Conservation (phyloP, 1,140 invertebrate species). For the Trichonephila clavipes region DNA sequence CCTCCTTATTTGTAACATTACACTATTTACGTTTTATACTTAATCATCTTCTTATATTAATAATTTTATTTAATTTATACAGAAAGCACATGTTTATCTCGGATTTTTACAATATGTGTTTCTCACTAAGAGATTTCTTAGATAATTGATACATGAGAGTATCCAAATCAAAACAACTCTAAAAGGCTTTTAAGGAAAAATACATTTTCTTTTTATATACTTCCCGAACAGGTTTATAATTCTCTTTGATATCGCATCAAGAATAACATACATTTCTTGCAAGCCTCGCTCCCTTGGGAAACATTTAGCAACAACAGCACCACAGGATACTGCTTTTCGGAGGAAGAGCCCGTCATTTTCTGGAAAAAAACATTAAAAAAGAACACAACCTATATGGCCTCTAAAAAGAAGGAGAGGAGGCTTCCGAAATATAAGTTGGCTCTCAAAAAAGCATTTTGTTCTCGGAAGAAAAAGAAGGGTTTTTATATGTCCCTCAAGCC, state of each 20-base stretch:
- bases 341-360: slow-evolving; percentile 25
- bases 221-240: slow-evolving; percentile 18
- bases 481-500: slow-evolving; percentile 47
- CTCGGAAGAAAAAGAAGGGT: not conserved
- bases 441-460: slow-evolving; percentile 60
- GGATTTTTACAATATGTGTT: too few species aligned
- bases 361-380: slow-evolving; percentile 27
- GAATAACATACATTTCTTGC: not conserved
- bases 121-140: too few species aligned
- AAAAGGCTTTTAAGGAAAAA: not conserved
- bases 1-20: too few species aligned
- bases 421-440: slow-evolving; percentile 41
- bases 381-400: slow-evolving; percentile 14
- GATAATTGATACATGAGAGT: not conserved
- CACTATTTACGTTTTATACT: too few species aligned
- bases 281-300: not conserved
- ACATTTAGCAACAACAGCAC: slow-evolving; percentile 36
- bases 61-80: too few species aligned
- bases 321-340: not conserved
- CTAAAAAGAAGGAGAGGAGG: not conserved
- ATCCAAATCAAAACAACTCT: not conserved
- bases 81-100: too few species aligned
- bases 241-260: slow-evolving; percentile 36
- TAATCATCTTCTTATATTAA: too few species aligned
- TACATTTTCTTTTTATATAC: slow-evolving; percentile 16